These are phyloP conservation scores for Rhagoletis zephyria DNA, from an alignment of 1,140 invertebrate genomes.

Conservation along the genomic window DNA sequence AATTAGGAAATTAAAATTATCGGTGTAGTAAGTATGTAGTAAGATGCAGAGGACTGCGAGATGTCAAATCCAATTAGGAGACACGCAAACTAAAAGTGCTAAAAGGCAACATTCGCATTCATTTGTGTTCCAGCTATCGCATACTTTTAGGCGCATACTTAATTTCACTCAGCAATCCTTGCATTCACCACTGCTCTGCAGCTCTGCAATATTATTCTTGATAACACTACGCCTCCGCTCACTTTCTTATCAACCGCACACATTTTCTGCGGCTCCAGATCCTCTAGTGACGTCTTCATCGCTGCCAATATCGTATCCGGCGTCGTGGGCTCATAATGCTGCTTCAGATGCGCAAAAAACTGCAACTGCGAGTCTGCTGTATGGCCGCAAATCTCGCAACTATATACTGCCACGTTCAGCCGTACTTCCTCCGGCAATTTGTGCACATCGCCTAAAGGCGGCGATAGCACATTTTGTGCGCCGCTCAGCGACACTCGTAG, in stretches of 20 bases:
- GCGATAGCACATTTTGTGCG: conserved; percentile 5
- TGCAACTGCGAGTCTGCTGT: conserved; percentile 79
- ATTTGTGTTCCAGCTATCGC: not conserved
- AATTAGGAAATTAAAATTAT: not conserved
- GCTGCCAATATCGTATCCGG: conserved; percentile 69
- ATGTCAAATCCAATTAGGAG: too few relatives aligned
- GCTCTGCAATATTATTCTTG: not conserved
- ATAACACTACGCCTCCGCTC: not conserved
- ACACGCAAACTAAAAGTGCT: too few relatives aligned
- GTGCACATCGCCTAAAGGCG: not conserved
- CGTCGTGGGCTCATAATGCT: conserved; percentile 80
- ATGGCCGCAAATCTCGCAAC: conserved; percentile 81
- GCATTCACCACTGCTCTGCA: not conserved
- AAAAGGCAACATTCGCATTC: too few relatives aligned
- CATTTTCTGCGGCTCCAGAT: conserved; percentile 48
- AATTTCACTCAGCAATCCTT: too few relatives aligned
- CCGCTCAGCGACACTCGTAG: conserved; percentile 73
- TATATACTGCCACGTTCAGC: conserved; percentile 71
- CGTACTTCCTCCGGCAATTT: conserved; percentile 25
- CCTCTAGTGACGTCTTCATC: conserved; percentile 70
- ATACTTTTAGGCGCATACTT: not conserved
- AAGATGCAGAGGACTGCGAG: not conserved
- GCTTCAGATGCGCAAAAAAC: conserved; percentile 84
- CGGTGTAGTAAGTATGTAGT: not conserved
- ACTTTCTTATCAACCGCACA: conserved; percentile 53